phyloP scores from a whole-genome alignment of 1,140 invertebrate genomes.

The Portunus trituberculatus region DNA sequence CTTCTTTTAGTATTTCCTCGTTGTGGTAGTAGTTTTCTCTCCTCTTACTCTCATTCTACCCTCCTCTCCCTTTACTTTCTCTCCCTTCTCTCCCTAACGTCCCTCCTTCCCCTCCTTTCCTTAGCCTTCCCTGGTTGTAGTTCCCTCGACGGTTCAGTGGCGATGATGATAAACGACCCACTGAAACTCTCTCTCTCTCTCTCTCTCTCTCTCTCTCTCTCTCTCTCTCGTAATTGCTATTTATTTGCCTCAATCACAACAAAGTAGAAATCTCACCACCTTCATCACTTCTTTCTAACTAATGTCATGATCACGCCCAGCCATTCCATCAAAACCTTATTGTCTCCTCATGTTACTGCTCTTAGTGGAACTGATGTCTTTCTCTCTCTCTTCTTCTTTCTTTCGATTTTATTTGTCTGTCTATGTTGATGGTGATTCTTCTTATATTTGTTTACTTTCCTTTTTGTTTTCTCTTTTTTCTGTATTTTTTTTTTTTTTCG shows the following conservation, averaged over 20 bases:
- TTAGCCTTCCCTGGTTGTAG: not conserved
- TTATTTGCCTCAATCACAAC: not conserved
- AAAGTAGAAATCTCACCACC: not conserved
- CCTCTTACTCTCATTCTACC: not conserved
- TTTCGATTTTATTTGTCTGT: no score
- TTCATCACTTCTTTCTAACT: not conserved
- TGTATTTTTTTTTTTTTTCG: not conserved
- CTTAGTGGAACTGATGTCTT: not conserved
- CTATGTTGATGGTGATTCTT: no score
- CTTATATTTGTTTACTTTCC: not conserved
- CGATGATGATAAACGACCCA: not conserved
- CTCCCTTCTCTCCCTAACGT: not conserved
- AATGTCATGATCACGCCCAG: not conserved
- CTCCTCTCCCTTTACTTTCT: not conserved
- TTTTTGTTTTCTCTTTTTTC: not conserved
- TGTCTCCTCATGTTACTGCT: not conserved
- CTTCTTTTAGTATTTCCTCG: not conserved
- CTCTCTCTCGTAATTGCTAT: slow-evolving; percentile 11
- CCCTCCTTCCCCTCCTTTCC: not conserved
- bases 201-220: slow-evolving; percentile 38
- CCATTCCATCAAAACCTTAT: not conserved
- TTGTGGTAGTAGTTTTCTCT: not conserved
- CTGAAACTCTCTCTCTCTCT: not conserved
- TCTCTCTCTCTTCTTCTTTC: not conserved
- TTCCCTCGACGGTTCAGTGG: not conserved